A percentile compares a stretch with the other conserved stretches of the same genome.
Evolutionary conservation across 1,140 invertebrate species (phyloP).

Genomic region (Doryteuthis pealeii): DNA sequence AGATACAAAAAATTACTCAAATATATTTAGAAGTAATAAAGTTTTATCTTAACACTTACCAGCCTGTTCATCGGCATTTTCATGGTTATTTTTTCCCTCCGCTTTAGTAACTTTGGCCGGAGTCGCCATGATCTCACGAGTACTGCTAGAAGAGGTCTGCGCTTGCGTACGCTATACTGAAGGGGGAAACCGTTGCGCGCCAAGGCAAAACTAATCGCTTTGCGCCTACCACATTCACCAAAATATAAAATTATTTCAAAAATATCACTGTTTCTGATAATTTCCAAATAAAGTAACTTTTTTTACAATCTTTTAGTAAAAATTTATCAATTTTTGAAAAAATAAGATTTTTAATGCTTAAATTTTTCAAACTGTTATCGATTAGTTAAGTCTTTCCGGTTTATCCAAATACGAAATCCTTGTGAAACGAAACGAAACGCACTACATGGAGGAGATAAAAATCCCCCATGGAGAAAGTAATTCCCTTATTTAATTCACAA

Average conservation of each 20-base stretch:
- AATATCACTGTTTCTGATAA: too few species aligned
- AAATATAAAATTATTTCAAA: not conserved
- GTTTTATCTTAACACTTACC: constrained; percentile 32
- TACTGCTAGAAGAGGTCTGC: constrained; percentile 40
- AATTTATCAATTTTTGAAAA: not conserved
- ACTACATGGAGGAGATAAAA: too few species aligned
- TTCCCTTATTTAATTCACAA: too few species aligned
- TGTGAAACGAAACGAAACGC: not conserved
- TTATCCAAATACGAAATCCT: not conserved
- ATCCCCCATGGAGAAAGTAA: too few species aligned
- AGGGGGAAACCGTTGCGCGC: constrained; percentile 9
- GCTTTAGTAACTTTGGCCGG: constrained; percentile 51
- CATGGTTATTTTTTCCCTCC: constrained; percentile 56
- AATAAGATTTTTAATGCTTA: not conserved
- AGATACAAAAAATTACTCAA: not conserved
- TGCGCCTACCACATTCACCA: not conserved
- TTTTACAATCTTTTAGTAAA: too few species aligned
- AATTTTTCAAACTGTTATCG: not conserved
- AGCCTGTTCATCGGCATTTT: constrained; percentile 51
- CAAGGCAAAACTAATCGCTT: constrained; percentile 14
- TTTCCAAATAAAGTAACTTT: too few species aligned
- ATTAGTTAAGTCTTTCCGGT: not conserved
- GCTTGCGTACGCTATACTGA: constrained; percentile 35
- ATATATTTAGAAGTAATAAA: not conserved
- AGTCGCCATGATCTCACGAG: constrained; percentile 55